These are phyloP conservation scores for Philypnodon macrostomus DNA, from an alignment of 2,797 vertebrate genomes.

Conservation along the genomic window DNA sequence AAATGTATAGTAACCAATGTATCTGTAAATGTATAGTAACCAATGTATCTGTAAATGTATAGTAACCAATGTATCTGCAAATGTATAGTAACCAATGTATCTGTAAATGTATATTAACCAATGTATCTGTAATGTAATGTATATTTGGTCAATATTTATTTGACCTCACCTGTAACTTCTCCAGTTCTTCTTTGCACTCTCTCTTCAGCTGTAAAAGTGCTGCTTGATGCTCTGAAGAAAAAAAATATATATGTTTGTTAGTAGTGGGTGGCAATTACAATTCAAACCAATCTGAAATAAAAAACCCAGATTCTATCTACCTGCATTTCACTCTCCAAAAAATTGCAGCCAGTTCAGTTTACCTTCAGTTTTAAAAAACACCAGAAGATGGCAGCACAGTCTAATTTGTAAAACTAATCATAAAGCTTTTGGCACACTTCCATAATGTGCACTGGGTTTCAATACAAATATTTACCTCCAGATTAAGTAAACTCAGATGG, in stretches of 20 bases:
- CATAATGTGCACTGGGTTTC: not conserved
- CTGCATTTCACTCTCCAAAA: too few species aligned
- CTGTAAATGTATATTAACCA: too few species aligned
- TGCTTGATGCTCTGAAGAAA: conserved; percentile 89
- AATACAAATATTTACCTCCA: conserved; percentile 10
- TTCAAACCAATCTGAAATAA: too few species aligned
- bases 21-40: too few species aligned
- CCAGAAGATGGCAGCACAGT: conserved; percentile 30
- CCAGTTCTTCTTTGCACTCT: conserved; percentile 90
- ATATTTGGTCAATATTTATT: not conserved
- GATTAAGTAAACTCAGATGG: not conserved
- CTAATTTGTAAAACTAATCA: not conserved
- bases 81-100: too few species aligned
- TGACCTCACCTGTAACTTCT: conserved; percentile 83
- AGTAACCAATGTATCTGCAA: too few species aligned
- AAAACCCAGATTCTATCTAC: too few species aligned
- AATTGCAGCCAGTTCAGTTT: too few species aligned
- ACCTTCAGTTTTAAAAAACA: too few species aligned
- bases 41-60: too few species aligned
- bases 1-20: too few species aligned
- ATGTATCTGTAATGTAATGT: not conserved
- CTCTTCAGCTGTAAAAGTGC: conserved; percentile 93
- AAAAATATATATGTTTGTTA: not conserved
- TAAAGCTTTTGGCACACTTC: not conserved
- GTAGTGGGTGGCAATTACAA: too few species aligned